Evolutionary conservation across 1,140 invertebrate genomes (phyloP).

Genomic region (Aphaenogaster ashmeadi): DNA sequence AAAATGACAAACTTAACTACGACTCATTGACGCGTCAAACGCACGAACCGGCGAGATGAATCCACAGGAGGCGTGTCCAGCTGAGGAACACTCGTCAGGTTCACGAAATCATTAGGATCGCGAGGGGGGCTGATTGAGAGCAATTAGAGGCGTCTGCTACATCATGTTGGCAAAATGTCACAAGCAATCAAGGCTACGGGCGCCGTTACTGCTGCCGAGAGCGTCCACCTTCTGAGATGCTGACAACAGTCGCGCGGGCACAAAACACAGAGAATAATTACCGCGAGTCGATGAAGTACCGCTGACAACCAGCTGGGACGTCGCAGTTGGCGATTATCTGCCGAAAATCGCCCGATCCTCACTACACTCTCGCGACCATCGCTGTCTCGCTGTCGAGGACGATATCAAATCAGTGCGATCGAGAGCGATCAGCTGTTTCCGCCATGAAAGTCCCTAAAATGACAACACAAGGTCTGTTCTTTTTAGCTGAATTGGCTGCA

Average conservation of each 20-base stretch:
- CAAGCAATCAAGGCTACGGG: conserved; percentile 63
- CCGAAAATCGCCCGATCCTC: conserved; percentile 72
- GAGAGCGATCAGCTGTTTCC: conserved; percentile 78
- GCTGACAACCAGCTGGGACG: conserved; percentile 66
- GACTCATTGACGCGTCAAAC: background rate
- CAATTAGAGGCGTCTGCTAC: conserved; percentile 80
- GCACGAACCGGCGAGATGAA: background rate
- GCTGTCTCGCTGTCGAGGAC: conserved; percentile 77
- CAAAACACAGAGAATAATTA: conserved; percentile 61
- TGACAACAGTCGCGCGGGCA: background rate
- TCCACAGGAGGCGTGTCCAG: background rate
- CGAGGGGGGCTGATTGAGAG: conserved; percentile 57
- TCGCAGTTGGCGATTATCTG: conserved; percentile 69
- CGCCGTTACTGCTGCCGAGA: background rate
- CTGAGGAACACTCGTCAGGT: background rate
- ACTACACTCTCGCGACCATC: conserved; percentile 69
- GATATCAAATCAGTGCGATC: conserved; percentile 40
- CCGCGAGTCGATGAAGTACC: conserved; percentile 61
- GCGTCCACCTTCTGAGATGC: background rate
- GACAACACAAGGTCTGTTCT: too few relatives aligned
- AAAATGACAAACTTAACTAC: conserved; percentile 51
- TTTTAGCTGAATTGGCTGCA: too few relatives aligned
- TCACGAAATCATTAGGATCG: conserved; percentile 19
- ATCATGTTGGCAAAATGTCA: conserved; percentile 78
- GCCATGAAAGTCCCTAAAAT: background rate